Percentiles rank a stretch among this genome's conserved stretches.
These are phyloP conservation scores for Eulemur rufifrons DNA, from an alignment of 2,113 vertebrate species.

Conservation along the genomic window DNA sequence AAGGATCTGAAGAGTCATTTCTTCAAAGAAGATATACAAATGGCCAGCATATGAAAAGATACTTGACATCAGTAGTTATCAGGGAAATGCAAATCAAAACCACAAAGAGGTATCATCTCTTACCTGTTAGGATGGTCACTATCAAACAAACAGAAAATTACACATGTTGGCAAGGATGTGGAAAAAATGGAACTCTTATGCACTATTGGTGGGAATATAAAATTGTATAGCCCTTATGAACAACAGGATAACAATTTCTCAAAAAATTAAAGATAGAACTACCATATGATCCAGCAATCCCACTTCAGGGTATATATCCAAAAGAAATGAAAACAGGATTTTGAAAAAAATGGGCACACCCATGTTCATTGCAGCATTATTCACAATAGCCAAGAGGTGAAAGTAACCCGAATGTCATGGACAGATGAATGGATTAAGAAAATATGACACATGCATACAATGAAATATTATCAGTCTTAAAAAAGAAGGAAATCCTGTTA, in stretches of 20 bases:
- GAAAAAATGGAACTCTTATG: not conserved
- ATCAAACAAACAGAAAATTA: not conserved
- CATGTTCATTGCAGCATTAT: not conserved
- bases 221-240: not conserved
- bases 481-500: not conserved
- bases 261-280: not conserved
- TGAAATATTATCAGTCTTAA: not conserved
- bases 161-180: not conserved
- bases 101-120: not conserved
- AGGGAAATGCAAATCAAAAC: not conserved
- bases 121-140: not conserved
- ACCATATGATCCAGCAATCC: not conserved
- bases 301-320: not conserved
- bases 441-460: not conserved
- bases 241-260: not conserved
- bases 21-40: not conserved
- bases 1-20: not conserved
- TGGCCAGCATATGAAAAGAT: not conserved
- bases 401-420: not conserved
- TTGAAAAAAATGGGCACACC: not conserved
- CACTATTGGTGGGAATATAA: not conserved
- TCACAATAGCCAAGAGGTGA: not conserved
- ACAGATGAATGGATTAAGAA: not conserved
- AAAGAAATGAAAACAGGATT: conserved; percentile 11
- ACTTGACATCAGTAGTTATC: not conserved